Conservation (phyloP, 2,113 vertebrate genomes). For the Eupsittula cactorum region DNA sequence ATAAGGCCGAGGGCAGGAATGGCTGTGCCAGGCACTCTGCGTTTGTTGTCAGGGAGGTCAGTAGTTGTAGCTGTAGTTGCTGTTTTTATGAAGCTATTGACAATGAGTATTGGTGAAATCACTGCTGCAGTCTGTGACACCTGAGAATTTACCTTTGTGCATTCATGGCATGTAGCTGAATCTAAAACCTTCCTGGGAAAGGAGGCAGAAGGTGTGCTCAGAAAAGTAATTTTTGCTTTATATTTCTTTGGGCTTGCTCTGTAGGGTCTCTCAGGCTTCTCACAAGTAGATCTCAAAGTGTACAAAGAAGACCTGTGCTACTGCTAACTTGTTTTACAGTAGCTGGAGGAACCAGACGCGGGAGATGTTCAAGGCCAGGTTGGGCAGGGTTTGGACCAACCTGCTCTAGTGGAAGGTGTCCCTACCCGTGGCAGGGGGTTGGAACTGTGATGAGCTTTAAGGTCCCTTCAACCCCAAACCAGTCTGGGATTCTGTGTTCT, state of each 20-base stretch:
- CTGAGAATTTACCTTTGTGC: neutral
- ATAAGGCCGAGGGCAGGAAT: rapidly evolving
- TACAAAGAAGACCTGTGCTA: neutral
- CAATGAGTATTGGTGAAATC: neutral
- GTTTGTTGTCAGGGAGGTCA: neutral
- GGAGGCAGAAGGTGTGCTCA: neutral
- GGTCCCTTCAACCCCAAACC: neutral
- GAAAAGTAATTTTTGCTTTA: neutral
- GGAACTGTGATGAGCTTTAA: neutral
- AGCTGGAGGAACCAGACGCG: neutral
- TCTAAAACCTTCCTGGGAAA: neutral
- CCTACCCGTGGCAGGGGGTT: neutral
- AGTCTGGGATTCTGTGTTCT: neutral
- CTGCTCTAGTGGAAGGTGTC: neutral
- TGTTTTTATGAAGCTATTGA: neutral
- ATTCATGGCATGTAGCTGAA: neutral
- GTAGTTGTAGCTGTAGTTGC: neutral
- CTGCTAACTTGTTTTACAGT: neutral
- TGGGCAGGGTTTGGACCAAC: neutral
- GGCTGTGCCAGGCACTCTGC: neutral
- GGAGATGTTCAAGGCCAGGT: neutral
- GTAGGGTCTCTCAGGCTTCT: neutral
- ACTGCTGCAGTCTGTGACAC: too few relatives aligned
- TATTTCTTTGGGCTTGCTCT: neutral
- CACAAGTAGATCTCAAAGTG: neutral